Evolutionary conservation across 1,140 invertebrate species (phyloP), one percentile per base, ranked within the genome.

Genomic region (Aphidius gifuensis): DNA sequence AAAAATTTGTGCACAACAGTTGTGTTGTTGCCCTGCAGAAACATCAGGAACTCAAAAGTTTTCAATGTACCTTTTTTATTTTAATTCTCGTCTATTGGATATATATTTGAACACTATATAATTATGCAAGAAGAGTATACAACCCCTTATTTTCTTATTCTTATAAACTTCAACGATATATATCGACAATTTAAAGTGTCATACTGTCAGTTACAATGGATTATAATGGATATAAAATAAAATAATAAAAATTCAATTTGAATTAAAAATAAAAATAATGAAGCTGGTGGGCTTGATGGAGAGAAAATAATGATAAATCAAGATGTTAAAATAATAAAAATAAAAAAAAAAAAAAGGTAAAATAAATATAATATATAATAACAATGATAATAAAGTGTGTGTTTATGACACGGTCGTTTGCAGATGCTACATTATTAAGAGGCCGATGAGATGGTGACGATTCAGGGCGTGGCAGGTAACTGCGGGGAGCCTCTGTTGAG

Each of bases 351-450:
- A 16, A 53, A 50, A 68, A 66, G 60, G 62, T 59, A 65, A 70
- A 69, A 73, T 32, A 32, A 32, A 32, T 3, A 32, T 32, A 32
- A 32, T 32, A 23, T n/a, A 32, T 32, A 32, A 32, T 50, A 46
- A 55, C 70, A 71, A 71, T 73, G 70, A 61, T 66, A 62, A 65
- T 62, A 62, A 68, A 69, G 71, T 69, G 73, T 74, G 75, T 76
- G 75, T 78, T 77, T 77, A 77, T 77, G 74, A 77, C 74, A 69
- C 65, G 68, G 68, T 71, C 70, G 69, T 77, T 77, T 70, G 71
- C 70, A 69, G 72, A 74, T 67, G 74, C 65, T 71, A 75, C 73
- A 72, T 79, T 75, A 79, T 78, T 75, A 77, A 77, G 71, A 77
- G 73, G 43, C 58, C 60, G 32, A 50, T 54, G 45, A 58, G 51